These are phyloP conservation scores for Nannoperca obscura DNA, from an alignment of 2,797 vertebrate species.

Conservation along the genomic window DNA sequence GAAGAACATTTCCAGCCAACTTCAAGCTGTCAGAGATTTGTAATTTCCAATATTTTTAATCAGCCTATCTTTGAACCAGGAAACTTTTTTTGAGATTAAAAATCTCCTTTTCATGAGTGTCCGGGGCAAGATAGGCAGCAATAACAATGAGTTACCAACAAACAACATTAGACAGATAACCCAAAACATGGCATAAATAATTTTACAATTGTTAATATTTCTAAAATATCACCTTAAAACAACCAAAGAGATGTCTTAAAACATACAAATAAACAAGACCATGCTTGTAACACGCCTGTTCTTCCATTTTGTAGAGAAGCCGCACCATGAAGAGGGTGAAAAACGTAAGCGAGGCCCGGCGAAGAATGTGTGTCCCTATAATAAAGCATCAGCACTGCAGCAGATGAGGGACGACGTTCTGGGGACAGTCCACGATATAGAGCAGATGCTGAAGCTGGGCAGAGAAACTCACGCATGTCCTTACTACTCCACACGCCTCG, in stretches of 20 bases:
- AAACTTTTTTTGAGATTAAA: neutral
- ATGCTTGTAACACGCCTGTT: neutral
- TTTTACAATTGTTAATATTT: neutral
- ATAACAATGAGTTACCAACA: neutral
- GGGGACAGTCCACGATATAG: slow-evolving; percentile 92
- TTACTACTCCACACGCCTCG: slow-evolving; percentile 91
- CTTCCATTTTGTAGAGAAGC: slow-evolving; percentile 70
- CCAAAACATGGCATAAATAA: neutral
- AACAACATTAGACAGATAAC: neutral
- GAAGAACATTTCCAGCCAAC: neutral
- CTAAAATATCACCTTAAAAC: neutral
- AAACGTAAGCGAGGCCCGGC: slow-evolving; percentile 83
- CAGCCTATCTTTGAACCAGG: neutral
- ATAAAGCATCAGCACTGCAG: slow-evolving; percentile 88
- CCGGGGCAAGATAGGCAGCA: neutral
- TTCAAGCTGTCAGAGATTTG: neutral
- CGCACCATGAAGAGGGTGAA: slow-evolving; percentile 62
- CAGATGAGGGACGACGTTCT: slow-evolving; percentile 90
- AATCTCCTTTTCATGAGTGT: neutral
- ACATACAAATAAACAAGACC: neutral
- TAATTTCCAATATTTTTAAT: neutral
- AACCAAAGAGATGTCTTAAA: neutral
- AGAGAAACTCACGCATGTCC: slow-evolving; percentile 90
- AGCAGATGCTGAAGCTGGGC: slow-evolving; percentile 91
- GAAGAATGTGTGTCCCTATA: slow-evolving; percentile 86